Percentiles rank a stretch among this genome's conserved stretches.
Conservation (phyloP, 1,140 invertebrate species). For the Hylyphantes graminicola region DNA sequence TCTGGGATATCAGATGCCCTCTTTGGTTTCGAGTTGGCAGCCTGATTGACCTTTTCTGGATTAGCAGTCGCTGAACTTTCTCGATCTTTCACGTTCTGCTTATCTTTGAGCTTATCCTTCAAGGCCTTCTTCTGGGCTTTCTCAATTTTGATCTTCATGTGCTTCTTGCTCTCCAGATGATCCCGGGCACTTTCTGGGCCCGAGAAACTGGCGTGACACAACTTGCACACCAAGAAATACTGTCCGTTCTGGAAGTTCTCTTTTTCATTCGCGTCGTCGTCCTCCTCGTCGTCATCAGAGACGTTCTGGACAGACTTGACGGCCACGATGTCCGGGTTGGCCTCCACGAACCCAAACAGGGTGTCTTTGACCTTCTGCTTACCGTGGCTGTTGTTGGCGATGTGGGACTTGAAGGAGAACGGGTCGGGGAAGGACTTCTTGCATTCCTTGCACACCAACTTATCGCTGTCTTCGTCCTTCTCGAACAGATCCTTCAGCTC, state of each 20-base stretch:
- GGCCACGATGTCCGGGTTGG: slow-evolving; percentile 26
- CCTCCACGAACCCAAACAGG: background rate
- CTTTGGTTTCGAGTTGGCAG: too few species aligned
- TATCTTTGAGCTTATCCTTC: background rate
- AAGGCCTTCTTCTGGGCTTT: background rate
- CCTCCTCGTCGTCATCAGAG: background rate
- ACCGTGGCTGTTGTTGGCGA: slow-evolving; percentile 32
- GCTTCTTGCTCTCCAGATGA: slow-evolving; percentile 25
- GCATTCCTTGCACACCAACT: slow-evolving; percentile 38
- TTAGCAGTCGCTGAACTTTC: too few species aligned
- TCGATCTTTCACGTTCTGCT: background rate
- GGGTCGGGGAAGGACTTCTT: slow-evolving; percentile 11
- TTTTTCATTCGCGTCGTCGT: background rate
- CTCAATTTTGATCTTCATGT: slow-evolving; percentile 2
- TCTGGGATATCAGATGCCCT: too few species aligned
- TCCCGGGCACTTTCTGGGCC: slow-evolving; percentile 5
- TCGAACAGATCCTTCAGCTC: slow-evolving; percentile 9
- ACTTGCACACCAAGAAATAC: slow-evolving; percentile 34
- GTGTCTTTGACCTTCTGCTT: slow-evolving; percentile 1
- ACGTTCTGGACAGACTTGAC: slow-evolving; percentile 7
- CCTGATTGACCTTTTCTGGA: too few species aligned
- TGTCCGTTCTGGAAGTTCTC: background rate
- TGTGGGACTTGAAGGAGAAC: background rate
- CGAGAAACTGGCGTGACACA: slow-evolving; percentile 4
- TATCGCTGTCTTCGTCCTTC: background rate